Evolutionary conservation across 2,888 invertebrate species (phyloP).

Genomic region (Tipula unca): DNA sequence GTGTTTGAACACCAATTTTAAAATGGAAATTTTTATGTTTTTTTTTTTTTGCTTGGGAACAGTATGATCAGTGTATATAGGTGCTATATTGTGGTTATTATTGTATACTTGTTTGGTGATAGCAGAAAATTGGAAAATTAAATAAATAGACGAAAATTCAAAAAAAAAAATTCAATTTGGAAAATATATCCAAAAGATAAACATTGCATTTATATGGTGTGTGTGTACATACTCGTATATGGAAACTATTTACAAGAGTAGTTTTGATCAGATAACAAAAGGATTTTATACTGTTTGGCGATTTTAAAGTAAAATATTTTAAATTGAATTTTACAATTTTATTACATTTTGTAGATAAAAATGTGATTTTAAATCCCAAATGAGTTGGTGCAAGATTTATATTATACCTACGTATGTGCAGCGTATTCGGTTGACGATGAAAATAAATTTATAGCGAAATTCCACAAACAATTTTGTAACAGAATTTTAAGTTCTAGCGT

Average conservation of each 20-base stretch:
- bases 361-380: not conserved
- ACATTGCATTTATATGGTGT: not conserved
- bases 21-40: slow-evolving; percentile 1
- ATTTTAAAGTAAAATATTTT: not conserved
- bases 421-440: not conserved
- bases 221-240: not conserved
- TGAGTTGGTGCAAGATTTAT: not conserved
- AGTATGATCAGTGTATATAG: not conserved
- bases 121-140: slow-evolving; percentile 14
- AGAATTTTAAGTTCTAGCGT: no score
- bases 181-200: slow-evolving; percentile 1
- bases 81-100: not conserved
- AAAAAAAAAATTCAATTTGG: not conserved
- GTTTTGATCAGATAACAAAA: not conserved
- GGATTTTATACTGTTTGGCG: not conserved
- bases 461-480: no score
- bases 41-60: not conserved
- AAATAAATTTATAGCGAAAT: not conserved
- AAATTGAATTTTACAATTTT: slow-evolving; percentile 14
- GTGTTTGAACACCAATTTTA: not conserved
- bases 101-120: not conserved
- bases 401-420: not conserved
- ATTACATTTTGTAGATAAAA: not conserved
- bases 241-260: not conserved
- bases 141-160: not conserved